These are phyloP conservation scores for Litoditis marina DNA, from an alignment of 2,888 invertebrate species.

Conservation along the genomic window DNA sequence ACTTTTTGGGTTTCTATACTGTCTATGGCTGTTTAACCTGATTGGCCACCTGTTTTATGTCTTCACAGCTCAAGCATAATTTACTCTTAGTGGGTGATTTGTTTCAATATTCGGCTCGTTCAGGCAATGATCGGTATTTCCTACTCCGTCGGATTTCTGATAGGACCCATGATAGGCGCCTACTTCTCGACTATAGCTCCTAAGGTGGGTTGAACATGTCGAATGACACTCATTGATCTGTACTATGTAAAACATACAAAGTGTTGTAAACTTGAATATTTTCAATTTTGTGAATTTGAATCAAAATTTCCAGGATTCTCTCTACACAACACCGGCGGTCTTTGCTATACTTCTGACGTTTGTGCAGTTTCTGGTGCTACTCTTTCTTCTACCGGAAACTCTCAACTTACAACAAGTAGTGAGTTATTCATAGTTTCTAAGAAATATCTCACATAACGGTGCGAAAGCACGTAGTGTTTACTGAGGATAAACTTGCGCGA, in stretches of 20 bases:
- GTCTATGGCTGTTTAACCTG: too few species aligned
- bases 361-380: slow-evolving; percentile 76
- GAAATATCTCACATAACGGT: too few species aligned
- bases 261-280: too few species aligned
- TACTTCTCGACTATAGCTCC: slow-evolving; percentile 70
- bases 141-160: slow-evolving; percentile 93
- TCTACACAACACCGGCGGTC: slow-evolving; percentile 79
- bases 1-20: too few species aligned
- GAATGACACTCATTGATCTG: too few species aligned
- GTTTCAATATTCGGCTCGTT: background rate
- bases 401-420: slow-evolving; percentile 20
- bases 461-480: too few species aligned
- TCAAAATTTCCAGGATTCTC: slow-evolving; percentile 63
- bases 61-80: too few species aligned
- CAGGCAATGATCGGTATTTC: slow-evolving; percentile 94
- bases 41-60: too few species aligned
- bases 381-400: slow-evolving; percentile 78
- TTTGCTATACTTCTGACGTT: slow-evolving; percentile 70
- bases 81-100: too few species aligned
- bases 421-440: too few species aligned
- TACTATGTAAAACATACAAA: too few species aligned
- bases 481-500: too few species aligned
- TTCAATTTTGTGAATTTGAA: background rate
- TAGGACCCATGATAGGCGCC: slow-evolving; percentile 92
- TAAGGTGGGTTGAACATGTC: slow-evolving; percentile 11